phyloP scores from a whole-genome alignment of 2,797 vertebrate genomes.

The Malacoraja senta region DNA sequence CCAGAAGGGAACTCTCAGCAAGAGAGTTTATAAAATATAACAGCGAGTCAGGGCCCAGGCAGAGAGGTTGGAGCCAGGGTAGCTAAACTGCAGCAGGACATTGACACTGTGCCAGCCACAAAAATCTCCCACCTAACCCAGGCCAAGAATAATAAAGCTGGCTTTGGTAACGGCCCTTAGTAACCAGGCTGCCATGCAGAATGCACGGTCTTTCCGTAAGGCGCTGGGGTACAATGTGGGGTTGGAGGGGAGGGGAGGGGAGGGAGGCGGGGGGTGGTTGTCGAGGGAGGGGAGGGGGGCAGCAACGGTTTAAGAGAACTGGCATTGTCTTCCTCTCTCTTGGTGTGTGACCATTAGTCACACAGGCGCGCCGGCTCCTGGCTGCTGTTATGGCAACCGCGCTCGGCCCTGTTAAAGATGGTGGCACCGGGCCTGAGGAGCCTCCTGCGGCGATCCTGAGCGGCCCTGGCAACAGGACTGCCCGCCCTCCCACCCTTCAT shows the following conservation, averaged over 20 bases:
- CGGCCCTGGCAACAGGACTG: no score
- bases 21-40: no score
- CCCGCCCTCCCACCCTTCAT: neutral
- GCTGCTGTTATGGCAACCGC: neutral
- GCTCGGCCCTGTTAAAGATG: neutral
- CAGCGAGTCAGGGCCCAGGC: neutral
- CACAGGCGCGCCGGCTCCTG: neutral
- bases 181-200: neutral
- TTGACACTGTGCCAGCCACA: neutral
- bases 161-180: neutral
- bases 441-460: neutral
- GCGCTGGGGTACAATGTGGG: neutral
- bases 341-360: slow-evolving; percentile 6
- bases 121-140: neutral
- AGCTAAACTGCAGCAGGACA: neutral
- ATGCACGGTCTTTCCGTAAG: neutral
- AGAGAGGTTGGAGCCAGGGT: no score
- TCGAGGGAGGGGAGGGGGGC: neutral
- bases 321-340: neutral
- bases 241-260: neutral
- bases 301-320: neutral
- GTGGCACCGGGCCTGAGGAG: neutral
- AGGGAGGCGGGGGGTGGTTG: neutral
- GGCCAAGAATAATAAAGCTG: neutral
- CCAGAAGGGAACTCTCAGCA: neutral